These are phyloP conservation scores for Yasuhikotakia modesta DNA, from an alignment of 2,797 vertebrate species.

Conservation along the genomic window DNA sequence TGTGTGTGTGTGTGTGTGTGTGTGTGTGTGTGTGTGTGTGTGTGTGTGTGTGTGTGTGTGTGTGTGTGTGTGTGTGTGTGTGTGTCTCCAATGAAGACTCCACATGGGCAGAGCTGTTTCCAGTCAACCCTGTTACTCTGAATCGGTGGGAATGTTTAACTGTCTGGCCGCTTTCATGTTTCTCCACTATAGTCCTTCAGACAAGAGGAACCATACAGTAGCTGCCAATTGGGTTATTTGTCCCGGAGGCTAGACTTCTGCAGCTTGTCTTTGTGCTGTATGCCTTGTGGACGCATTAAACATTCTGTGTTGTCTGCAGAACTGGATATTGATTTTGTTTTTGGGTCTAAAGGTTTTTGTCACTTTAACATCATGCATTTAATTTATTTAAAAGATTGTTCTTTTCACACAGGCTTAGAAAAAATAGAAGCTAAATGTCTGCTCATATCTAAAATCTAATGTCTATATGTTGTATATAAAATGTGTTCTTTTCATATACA, in stretches of 20 bases:
- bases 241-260: not conserved
- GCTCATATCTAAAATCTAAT: no score
- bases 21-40: no score
- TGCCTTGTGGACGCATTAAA: not conserved
- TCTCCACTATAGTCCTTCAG: not conserved
- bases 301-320: not conserved
- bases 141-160: not conserved
- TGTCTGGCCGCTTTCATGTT: not conserved
- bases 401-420: constrained; percentile 1
- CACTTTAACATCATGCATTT: not conserved
- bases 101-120: constrained; percentile 1
- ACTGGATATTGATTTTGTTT: constrained; percentile 6
- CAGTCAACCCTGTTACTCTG: not conserved
- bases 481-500: no score
- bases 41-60: no score
- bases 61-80: no score
- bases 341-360: not conserved
- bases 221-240: not conserved
- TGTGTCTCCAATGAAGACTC: not conserved
- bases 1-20: no score
- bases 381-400: constrained; percentile 13
- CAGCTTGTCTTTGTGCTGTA: constrained; percentile 6
- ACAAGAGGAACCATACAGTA: not conserved
- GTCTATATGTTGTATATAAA: no score
- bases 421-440: no score